Percentiles rank a stretch among this genome's conserved stretches.
These are phyloP conservation scores for Gymnogyps californianus DNA, from an alignment of 2,113 vertebrate genomes.

Conservation along the genomic window DNA sequence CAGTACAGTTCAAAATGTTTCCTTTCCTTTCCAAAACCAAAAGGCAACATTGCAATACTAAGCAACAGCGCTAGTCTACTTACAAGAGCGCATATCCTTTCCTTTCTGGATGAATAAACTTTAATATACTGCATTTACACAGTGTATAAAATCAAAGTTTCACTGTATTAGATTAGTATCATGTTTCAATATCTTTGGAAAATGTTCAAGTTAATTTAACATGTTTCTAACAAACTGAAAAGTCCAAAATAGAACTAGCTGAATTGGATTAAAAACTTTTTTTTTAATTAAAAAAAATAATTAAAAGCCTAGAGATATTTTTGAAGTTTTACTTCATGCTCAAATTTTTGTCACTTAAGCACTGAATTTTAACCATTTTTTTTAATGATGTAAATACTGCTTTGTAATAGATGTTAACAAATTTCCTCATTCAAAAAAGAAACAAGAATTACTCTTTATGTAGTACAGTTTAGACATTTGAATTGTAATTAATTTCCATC, in stretches of 20 bases:
- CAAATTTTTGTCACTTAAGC: neutral
- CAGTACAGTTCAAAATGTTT: neutral
- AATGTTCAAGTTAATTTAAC: neutral
- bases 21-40: neutral
- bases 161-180: neutral
- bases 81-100: neutral
- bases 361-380: neutral
- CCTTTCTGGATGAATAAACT: neutral
- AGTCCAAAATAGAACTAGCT: neutral
- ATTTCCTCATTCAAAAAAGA: neutral
- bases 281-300: neutral
- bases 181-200: neutral
- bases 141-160: neutral
- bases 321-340: neutral
- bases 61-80: neutral
- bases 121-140: neutral
- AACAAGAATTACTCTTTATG: neutral
- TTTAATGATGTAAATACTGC: neutral
- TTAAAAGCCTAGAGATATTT: neutral
- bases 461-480: neutral
- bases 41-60: neutral
- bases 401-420: neutral
- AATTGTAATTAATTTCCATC: neutral
- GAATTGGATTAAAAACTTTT: neutral
- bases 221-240: neutral